Base-by-base conservation (phyloP, 2,888 invertebrate species). In the Melanchra persicariae region DNA sequence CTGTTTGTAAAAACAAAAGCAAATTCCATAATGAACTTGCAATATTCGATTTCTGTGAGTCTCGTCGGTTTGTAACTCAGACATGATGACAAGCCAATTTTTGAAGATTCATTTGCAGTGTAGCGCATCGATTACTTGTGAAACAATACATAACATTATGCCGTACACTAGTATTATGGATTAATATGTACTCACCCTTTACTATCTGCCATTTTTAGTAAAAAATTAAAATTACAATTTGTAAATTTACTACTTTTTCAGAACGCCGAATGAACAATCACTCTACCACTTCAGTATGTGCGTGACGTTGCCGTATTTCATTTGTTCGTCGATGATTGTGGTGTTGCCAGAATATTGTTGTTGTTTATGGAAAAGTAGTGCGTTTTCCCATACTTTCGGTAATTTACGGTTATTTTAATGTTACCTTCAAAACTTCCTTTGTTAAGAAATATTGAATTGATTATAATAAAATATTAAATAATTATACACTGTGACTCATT, bases 221-320 rank as follows among this genome's bases (percentile, higher is more conserved):
- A 52, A 88, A 92, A 92, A 87, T 88, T 66, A 88, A 88, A 90
- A 88, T 89, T 90, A 91, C 86, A 90, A 92, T 90, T 90, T 87
- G 85, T 88, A 89, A 92, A 91, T 90, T 91, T 88, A 90, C 88
- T 87, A 91, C 89, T 90, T 91, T 88, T 91, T 89, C 85, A 85
- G 89, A 93, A 94, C 87, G 92, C 93, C 93, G 93, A 93, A 92
- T 88, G 91, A 90, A 90, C 89, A 91, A 91, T 90, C 92, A 91
- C 92, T 92, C 88, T 85, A 86, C 87, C 84, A 89, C 90, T 91
- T 92, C 89, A 89, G 87, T 88, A 87, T 87, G 86, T 92, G 92
- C 94, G 93, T 96, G 96, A 96, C 96, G 96, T 96, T 96, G 96
- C 95, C 94, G 95, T 95, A 95, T 96, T 96, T 96, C 96, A 96